A percentile compares a stretch with the other conserved stretches of the same genome.
Conservation (phyloP, 2,888 invertebrate genomes). For the Sinodicranocentrus sp. region DNA sequence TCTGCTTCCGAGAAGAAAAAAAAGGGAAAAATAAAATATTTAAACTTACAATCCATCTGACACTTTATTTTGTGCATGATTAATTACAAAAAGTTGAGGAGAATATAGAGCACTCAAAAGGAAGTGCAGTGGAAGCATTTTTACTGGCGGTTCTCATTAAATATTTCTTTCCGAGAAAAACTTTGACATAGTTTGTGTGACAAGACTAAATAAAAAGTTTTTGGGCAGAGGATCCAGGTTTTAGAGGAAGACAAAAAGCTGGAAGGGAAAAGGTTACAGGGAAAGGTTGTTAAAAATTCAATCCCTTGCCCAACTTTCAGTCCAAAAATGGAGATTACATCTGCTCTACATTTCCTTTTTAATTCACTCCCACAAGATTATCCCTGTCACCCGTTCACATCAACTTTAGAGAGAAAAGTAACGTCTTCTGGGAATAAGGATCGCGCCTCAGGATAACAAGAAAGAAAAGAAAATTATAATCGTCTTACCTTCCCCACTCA, state of each 20-base stretch:
- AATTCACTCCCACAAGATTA: conserved; percentile 51
- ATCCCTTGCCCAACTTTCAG: neutral
- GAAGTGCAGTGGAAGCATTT: neutral
- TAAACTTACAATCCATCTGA: neutral
- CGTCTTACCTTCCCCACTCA: neutral
- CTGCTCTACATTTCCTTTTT: neutral
- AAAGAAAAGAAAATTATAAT: conserved; percentile 7
- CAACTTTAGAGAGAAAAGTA: conserved; percentile 1
- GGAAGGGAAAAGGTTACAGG: neutral
- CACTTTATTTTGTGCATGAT: conserved; percentile 33
- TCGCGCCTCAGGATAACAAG: conserved; percentile 24
- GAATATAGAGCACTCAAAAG: conserved; percentile 24
- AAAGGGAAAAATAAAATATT: neutral
- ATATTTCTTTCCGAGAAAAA: too few species aligned
- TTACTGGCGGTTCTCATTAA: too few species aligned
- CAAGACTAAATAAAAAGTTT: too few species aligned
- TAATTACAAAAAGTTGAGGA: conserved; percentile 51
- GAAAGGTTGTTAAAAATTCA: neutral
- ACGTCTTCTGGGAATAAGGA: neutral
- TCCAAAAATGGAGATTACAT: neutral
- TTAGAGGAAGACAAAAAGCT: neutral
- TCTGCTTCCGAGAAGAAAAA: conserved; percentile 28
- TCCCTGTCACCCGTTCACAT: conserved; percentile 19
- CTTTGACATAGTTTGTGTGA: too few species aligned
- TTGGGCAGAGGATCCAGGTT: too few species aligned